phyloP scores from a whole-genome alignment of 2,113 vertebrate species.

The Anolis sagrei region DNA sequence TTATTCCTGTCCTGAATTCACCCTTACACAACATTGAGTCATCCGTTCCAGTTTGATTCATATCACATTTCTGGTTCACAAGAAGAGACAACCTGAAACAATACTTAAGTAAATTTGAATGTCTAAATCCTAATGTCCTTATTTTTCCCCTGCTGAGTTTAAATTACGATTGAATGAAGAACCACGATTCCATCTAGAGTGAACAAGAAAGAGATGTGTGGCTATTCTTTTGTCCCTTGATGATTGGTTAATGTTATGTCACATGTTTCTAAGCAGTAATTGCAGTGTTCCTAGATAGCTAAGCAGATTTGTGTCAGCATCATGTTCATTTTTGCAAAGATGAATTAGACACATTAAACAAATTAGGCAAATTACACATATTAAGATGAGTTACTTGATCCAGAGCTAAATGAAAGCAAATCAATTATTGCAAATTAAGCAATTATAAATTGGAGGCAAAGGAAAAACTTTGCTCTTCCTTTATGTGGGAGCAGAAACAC shows the following conservation, averaged over 20 bases:
- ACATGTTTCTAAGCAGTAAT: constrained; percentile 1
- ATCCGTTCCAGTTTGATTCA: background rate
- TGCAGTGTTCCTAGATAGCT: constrained; percentile 24
- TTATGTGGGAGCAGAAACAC: background rate
- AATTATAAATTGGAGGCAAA: constrained; percentile 32
- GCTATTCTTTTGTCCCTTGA: constrained; percentile 2
- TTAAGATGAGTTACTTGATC: constrained; percentile 46
- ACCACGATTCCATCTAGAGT: background rate
- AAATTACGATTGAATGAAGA: background rate
- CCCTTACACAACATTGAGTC: background rate
- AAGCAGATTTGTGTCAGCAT: constrained; percentile 12
- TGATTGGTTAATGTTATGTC: background rate
- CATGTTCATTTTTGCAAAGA: constrained; percentile 34
- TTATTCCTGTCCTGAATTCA: background rate
- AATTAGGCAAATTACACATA: constrained; percentile 46
- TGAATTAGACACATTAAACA: constrained; percentile 41
- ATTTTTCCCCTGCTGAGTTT: background rate
- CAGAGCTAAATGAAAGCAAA: constrained; percentile 47
- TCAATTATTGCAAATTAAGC: constrained; percentile 45
- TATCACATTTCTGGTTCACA: background rate
- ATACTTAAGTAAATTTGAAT: background rate
- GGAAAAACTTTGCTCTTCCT: constrained; percentile 30
- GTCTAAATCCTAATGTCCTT: background rate
- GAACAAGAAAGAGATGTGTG: background rate
- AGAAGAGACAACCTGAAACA: background rate